A percentile compares a stretch with the other conserved stretches of the same genome.
Evolutionary conservation across 2,888 invertebrate genomes (phyloP).

Genomic region (Portevinia maculata): DNA sequence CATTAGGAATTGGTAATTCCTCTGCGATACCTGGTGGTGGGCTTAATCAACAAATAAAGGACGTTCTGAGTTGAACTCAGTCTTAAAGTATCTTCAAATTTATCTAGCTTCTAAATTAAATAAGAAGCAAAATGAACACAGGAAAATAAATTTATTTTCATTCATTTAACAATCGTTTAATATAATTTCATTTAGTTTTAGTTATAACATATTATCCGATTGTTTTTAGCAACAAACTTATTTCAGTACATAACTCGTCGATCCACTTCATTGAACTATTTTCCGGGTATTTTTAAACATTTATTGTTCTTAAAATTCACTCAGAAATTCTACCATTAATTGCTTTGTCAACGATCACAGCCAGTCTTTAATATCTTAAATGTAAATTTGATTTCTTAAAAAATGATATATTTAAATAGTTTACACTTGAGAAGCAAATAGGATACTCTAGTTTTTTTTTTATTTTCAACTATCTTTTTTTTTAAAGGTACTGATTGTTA

Average conservation of each 20-base stretch:
- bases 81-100: too few species aligned
- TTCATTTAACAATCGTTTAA: conserved; percentile 32
- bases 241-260: conserved; percentile 10
- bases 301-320: conserved; percentile 43
- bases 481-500: conserved; percentile 34
- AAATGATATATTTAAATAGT: conserved; percentile 42
- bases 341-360: conserved; percentile 68
- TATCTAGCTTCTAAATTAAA: not conserved
- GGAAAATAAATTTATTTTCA: conserved; percentile 40
- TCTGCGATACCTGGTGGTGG: too few species aligned
- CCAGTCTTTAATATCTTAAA: conserved; percentile 52
- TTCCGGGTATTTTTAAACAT: conserved; percentile 3
- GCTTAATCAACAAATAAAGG: too few species aligned
- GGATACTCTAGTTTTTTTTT: conserved; percentile 39
- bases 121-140: conserved; percentile 2
- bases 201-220: conserved; percentile 22
- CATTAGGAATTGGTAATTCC: too few species aligned
- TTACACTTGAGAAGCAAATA: conserved; percentile 29
- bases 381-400: conserved; percentile 13
- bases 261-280: conserved; percentile 10
- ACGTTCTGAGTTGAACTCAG: too few species aligned
- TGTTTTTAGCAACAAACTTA: conserved; percentile 36
- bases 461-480: not conserved
- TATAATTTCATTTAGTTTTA: conserved; percentile 19
- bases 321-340: conserved; percentile 52